Conservation (phyloP, 2,113 vertebrate species). For the Naja naja region DNA sequence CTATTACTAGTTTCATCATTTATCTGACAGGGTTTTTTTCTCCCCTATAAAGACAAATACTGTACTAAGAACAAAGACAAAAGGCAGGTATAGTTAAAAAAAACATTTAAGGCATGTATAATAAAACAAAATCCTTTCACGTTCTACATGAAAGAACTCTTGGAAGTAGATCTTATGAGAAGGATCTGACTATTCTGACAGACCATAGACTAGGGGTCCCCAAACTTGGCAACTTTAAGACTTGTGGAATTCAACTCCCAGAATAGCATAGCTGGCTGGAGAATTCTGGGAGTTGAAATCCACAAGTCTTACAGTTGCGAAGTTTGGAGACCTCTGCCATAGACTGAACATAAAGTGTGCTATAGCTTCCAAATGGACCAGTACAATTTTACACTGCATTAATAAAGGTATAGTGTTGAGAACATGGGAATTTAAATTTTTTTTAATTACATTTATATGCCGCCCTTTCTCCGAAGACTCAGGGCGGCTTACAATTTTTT, state of each 20-base stretch:
- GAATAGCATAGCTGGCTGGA: too few species aligned
- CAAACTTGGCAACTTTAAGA: too few species aligned
- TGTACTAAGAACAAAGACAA: not conserved
- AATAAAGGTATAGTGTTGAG: not conserved
- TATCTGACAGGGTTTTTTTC: not conserved
- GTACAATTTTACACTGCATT: not conserved
- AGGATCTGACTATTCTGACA: not conserved
- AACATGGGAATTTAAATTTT: not conserved
- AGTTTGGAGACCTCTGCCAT: too few species aligned
- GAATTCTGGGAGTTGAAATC: too few species aligned
- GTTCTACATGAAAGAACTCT: not conserved
- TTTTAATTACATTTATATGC: too few species aligned
- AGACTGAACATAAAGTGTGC: not conserved
- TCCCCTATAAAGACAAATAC: not conserved
- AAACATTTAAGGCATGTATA: not conserved
- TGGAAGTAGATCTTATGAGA: not conserved
- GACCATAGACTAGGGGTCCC: not conserved
- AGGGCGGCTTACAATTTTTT: too few species aligned
- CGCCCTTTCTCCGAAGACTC: too few species aligned
- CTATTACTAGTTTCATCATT: not conserved
- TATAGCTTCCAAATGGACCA: not conserved
- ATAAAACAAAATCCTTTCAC: not conserved
- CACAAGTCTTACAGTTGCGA: too few species aligned
- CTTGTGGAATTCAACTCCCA: too few species aligned
- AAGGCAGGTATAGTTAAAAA: not conserved